phyloP scores from a whole-genome alignment of 2,113 vertebrate genomes.

The Willisornis vidua region DNA sequence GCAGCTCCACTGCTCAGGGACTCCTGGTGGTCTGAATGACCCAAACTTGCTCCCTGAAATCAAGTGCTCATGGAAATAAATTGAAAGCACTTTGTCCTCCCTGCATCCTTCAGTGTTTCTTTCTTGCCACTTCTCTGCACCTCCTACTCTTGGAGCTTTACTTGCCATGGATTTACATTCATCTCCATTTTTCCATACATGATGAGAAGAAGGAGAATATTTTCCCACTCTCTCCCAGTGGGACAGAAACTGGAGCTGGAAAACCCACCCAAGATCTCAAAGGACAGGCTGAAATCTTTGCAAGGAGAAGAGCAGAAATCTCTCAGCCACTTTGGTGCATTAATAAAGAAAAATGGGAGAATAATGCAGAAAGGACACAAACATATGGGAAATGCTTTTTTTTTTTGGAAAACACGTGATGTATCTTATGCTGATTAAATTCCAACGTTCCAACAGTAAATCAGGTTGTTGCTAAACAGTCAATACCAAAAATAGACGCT shows the following conservation, averaged over 20 bases:
- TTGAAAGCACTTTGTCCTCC: neutral
- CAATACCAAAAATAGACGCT: neutral
- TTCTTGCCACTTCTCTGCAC: neutral
- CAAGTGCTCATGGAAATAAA: neutral
- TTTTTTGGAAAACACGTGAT: neutral
- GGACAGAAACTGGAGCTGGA: neutral
- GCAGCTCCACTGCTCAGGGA: accelerated
- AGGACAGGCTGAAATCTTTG: neutral
- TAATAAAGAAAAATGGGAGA: neutral
- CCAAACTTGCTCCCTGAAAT: neutral
- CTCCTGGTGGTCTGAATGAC: neutral
- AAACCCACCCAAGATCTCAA: neutral
- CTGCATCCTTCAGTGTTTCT: neutral
- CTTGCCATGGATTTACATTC: neutral
- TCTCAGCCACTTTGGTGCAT: neutral
- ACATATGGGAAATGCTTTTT: accelerated
- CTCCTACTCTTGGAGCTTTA: neutral
- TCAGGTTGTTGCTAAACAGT: neutral
- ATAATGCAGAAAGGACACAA: neutral
- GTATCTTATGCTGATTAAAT: neutral
- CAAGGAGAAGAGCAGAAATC: neutral
- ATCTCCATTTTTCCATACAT: accelerated
- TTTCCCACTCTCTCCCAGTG: neutral
- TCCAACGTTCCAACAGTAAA: neutral
- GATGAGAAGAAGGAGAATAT: neutral